Conservation (phyloP, 2,888 invertebrate genomes). For the Pachycephus smyrnensis region DNA sequence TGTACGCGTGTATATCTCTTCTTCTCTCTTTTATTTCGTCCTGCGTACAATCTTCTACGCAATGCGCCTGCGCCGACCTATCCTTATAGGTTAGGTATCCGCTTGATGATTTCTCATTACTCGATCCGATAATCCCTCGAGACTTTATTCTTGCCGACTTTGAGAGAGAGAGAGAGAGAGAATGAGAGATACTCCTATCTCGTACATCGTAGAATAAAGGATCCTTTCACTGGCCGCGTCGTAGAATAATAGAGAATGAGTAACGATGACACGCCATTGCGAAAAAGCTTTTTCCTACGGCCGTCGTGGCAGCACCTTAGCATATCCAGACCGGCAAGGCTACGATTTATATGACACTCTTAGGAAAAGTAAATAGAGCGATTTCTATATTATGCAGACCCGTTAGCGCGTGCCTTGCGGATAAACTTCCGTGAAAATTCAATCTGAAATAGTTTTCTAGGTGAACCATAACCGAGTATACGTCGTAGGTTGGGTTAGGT, state of each 20-base stretch:
- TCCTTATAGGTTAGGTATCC: neutral
- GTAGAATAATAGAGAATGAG: constrained; percentile 39
- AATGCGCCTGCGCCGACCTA: neutral
- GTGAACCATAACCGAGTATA: neutral
- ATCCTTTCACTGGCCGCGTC: constrained; percentile 5
- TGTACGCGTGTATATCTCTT: neutral
- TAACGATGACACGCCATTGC: constrained; percentile 38
- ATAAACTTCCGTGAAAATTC: neutral
- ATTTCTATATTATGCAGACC: neutral
- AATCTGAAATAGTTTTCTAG: neutral
- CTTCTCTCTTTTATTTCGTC: neutral
- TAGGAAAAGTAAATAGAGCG: neutral
- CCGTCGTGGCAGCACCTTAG: neutral
- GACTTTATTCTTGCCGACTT: neutral
- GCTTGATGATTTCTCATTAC: neutral
- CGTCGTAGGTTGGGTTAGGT: neutral
- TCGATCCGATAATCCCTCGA: neutral
- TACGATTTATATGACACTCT: constrained; percentile 31
- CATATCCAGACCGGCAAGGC: neutral
- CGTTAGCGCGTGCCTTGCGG: neutral
- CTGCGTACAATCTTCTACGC: neutral
- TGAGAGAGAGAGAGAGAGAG: neutral
- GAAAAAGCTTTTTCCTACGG: constrained; percentile 25
- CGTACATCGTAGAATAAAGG: neutral
- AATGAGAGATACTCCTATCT: neutral